Conservation (phyloP, 1,140 invertebrate genomes). For the Phocides pigmalion region DNA sequence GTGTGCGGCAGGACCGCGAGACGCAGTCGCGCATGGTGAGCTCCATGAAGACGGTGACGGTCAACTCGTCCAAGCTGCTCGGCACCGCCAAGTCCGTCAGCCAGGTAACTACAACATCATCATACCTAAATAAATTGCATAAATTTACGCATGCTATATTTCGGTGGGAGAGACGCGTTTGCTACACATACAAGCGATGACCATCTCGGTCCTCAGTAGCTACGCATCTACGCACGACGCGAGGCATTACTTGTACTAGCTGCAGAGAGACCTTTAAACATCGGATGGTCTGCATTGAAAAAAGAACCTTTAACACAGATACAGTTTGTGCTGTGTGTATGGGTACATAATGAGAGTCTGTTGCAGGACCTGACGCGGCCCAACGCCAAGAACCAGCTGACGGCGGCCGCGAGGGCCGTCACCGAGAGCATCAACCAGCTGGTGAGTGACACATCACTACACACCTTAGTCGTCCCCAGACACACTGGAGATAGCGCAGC, state of each 20-base stretch:
- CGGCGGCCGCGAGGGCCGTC: conserved; percentile 93
- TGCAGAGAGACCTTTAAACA: too few species aligned
- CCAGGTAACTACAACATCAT: conserved; percentile 79
- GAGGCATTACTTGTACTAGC: too few species aligned
- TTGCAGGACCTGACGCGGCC: conserved; percentile 92
- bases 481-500: too few species aligned
- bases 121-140: too few species aligned
- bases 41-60: conserved; percentile 94
- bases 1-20: conserved; percentile 88
- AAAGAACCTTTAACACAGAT: too few species aligned
- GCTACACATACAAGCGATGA: too few species aligned
- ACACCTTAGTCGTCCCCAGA: conserved; percentile 1
- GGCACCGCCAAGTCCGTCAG: conserved; percentile 94
- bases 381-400: conserved; percentile 95
- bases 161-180: too few species aligned
- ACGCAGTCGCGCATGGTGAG: conserved; percentile 91
- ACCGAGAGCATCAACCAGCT: conserved; percentile 97
- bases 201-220: too few species aligned
- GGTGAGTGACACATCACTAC: conserved; percentile 80
- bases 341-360: conserved; percentile 7
- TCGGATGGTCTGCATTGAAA: too few species aligned
- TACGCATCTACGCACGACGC: too few species aligned
- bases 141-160: too few species aligned
- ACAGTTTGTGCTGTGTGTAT: too few species aligned
- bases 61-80: conserved; percentile 94